Evolutionary conservation across 2,113 vertebrate species (phyloP).

Genomic region (Lagopus leucura): DNA sequence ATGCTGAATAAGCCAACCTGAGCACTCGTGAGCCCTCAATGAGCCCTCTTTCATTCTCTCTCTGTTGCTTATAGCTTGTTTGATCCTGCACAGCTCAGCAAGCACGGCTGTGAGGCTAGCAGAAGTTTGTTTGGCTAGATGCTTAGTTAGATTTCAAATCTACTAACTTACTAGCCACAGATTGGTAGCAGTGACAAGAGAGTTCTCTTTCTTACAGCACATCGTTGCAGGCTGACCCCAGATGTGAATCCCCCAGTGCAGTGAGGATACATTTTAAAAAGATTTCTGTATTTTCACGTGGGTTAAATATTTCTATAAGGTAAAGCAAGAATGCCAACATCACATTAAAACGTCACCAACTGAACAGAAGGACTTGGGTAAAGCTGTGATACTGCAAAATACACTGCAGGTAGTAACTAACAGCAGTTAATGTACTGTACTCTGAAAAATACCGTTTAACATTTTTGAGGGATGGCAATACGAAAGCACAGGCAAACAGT

Average conservation of each 20-base stretch:
- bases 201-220: background rate
- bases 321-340: background rate
- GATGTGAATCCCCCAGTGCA: background rate
- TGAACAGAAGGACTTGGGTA: background rate
- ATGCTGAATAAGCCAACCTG: background rate
- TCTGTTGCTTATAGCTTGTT: accelerated
- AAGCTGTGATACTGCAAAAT: background rate
- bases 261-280: accelerated
- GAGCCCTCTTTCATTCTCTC: background rate
- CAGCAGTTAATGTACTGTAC: background rate
- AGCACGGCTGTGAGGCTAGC: background rate
- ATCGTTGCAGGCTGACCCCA: background rate
- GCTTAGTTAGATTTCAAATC: background rate
- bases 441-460: background rate
- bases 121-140: background rate
- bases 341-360: background rate
- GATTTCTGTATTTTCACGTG: background rate
- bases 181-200: background rate
- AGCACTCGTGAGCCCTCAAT: accelerated
- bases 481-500: background rate
- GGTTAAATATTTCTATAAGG: background rate
- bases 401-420: background rate
- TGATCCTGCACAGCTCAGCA: background rate
- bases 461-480: background rate
- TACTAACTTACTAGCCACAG: background rate